These are phyloP conservation scores for Lithobates pipiens DNA, from an alignment of 2,797 vertebrate genomes.

Conservation along the genomic window DNA sequence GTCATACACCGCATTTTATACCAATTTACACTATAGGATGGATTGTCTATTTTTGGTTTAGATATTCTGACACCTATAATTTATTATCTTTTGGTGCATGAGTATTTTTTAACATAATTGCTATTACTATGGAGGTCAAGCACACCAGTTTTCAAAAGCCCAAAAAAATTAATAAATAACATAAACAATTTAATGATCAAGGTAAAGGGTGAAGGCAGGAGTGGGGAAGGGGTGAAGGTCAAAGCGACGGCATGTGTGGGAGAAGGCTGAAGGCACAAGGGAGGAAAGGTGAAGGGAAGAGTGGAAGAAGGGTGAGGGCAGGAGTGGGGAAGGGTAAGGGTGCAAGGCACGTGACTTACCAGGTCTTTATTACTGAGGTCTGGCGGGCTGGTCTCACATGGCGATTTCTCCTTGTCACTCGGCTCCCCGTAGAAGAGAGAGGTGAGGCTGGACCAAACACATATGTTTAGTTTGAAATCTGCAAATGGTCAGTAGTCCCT, in stretches of 20 bases:
- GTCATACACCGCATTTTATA: background rate
- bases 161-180: no score
- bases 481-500: background rate
- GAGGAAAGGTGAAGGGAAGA: background rate
- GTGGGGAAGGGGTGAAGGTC: no score
- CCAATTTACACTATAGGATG: background rate
- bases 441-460: conserved; percentile 80
- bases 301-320: background rate
- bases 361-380: conserved; percentile 88
- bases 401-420: conserved; percentile 96
- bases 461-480: background rate
- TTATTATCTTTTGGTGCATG: no score
- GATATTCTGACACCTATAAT: no score
- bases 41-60: no score
- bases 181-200: no score
- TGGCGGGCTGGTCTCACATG: conserved; percentile 88
- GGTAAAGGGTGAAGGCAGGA: no score
- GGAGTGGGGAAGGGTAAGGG: background rate
- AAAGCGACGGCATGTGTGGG: no score
- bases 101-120: no score
- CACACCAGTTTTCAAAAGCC: no score
- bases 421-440: conserved; percentile 96
- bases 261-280: no score
- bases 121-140: no score
- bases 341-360: conserved; percentile 72